These are phyloP conservation scores for Mongoloraphidia duomilia DNA, from an alignment of 2,888 invertebrate species.

Conservation along the genomic window DNA sequence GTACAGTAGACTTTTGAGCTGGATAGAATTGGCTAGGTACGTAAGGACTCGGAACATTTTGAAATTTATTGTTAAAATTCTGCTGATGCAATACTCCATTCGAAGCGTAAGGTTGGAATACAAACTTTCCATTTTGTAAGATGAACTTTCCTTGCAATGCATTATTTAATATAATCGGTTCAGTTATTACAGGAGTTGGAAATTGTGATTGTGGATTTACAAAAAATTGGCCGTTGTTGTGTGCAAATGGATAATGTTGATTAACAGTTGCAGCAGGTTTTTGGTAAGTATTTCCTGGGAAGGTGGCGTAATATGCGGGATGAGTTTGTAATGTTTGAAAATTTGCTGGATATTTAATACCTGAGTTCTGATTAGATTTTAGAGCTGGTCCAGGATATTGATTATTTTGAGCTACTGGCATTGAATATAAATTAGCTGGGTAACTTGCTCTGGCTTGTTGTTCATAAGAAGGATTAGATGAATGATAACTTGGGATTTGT, in stretches of 20 bases:
- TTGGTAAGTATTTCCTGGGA: too few species aligned
- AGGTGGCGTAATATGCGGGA: not conserved
- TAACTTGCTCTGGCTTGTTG: too few species aligned
- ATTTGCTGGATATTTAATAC: not conserved
- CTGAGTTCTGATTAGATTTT: not conserved
- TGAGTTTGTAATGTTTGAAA: not conserved
- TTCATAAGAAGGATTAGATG: too few species aligned
- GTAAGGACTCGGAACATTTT: not conserved
- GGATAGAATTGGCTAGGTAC: not conserved
- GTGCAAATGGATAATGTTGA: too few species aligned
- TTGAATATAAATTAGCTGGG: too few species aligned
- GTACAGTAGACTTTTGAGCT: slow-evolving; percentile 1
- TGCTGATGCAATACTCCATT: too few species aligned
- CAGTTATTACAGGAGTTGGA: slow-evolving; percentile 2
- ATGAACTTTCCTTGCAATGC: slow-evolving; percentile 6
- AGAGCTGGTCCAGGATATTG: too few species aligned
- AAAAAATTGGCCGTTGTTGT: too few species aligned
- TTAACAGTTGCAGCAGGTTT: too few species aligned
- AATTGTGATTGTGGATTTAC: not conserved
- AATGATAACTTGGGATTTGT: too few species aligned
- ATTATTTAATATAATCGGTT: slow-evolving; percentile 1
- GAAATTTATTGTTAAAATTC: too few species aligned
- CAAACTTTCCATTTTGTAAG: slow-evolving; percentile 9
- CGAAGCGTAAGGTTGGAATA: slow-evolving; percentile 5
- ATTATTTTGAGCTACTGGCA: too few species aligned